Base-by-base conservation (phyloP, 2,113 vertebrate species). In the Dascyllus trimaculatus region DNA sequence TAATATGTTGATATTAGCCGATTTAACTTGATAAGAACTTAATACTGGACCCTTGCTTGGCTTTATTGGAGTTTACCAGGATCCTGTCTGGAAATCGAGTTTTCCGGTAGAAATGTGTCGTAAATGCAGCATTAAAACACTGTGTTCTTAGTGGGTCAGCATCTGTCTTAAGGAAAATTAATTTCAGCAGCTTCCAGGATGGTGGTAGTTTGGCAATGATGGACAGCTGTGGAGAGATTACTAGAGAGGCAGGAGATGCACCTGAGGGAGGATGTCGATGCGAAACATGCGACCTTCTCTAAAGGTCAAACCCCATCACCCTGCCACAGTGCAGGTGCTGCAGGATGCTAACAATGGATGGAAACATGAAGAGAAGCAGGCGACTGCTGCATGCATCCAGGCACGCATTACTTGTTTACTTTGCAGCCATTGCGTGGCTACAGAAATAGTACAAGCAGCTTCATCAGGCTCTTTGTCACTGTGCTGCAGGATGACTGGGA, bases 261-360 rank as follows among this genome's bases (percentile, higher is more conserved):
- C 13, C 48, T 63, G 38, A 22, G 54, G 26, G 21, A 38, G 53
- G 38, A 59, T 70, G 59, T 65, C 59, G 71, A 80, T 68, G 51
- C 75, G 77, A 51, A 57, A 77, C 71, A 49, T 54, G 32, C 85
- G 80, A 89, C 81, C 81, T 86, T 86, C 73, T 64, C 38, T 71
- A 82, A 86, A 84, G 87, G 85, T 85, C 85, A 46, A 43, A 43
- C 9, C 32, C 22, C 65, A 56, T 80, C 62, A 38, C 68, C 43
- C 38, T 77, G 40, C 40, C 40, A 62, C 22, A 19, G 11, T 17
- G 10, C 62, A 80, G 59, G 26, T 71, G 65, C 22, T 38, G 49
- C 35, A 57, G 26, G 19, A 58, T 51, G 29, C 32, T 38, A 19
- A 24, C 60, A 38, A 21, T 25, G 11, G 21, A 46, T 19, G 46